Conservation (phyloP, 2,113 vertebrate genomes). For the Takifugu flavidus region DNA sequence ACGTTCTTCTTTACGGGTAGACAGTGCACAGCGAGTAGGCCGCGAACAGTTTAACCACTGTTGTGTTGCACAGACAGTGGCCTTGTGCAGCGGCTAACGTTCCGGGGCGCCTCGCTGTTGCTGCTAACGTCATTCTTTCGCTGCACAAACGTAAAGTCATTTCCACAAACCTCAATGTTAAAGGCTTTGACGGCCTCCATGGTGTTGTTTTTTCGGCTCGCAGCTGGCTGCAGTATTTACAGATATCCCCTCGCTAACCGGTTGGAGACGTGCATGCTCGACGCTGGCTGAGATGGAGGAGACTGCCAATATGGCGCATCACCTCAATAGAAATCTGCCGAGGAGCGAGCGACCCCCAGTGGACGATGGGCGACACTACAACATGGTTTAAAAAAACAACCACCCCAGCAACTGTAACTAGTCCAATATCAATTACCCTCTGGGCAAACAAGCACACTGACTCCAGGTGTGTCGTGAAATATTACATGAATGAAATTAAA, state of each 20-base stretch:
- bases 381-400: neutral
- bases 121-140: slow-evolving; percentile 41
- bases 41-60: no score
- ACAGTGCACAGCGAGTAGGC: neutral
- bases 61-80: slow-evolving; percentile 39
- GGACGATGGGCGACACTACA: slow-evolving; percentile 5
- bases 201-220: slow-evolving; percentile 40
- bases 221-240: slow-evolving; percentile 45
- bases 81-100: slow-evolving; percentile 39
- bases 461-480: no score
- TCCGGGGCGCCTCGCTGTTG: slow-evolving; percentile 12
- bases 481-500: no score
- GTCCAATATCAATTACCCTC: no score
- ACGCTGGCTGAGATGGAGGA: slow-evolving; percentile 70
- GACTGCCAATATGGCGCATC: slow-evolving; percentile 77
- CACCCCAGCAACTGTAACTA: neutral
- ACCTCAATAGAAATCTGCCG: slow-evolving; percentile 26
- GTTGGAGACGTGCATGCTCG: slow-evolving; percentile 67
- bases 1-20: accelerated
- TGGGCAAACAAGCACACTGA: no score
- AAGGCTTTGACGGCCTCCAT: slow-evolving; percentile 84
- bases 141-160: neutral
- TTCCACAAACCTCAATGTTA: slow-evolving; percentile 79
- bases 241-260: slow-evolving; percentile 55
- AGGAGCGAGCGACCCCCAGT: slow-evolving; percentile 45